These are phyloP conservation scores for Acromyrmex charruanus DNA, from an alignment of 1,140 invertebrate genomes.

Conservation along the genomic window DNA sequence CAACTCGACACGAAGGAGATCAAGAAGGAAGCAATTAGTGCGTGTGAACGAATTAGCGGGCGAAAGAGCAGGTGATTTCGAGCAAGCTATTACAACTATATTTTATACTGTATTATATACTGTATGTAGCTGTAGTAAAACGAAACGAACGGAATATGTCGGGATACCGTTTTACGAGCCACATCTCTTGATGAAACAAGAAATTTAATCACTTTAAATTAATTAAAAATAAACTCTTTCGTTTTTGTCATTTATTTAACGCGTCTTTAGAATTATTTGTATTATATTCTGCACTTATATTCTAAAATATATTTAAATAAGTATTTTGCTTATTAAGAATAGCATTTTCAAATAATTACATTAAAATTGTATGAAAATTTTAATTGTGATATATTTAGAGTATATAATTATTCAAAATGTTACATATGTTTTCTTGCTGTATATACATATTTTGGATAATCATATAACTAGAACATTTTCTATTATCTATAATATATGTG, in stretches of 20 bases:
- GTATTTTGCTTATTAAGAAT: background rate
- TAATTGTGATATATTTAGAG: background rate
- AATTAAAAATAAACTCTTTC: background rate
- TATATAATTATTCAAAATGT: constrained; percentile 22
- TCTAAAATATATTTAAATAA: background rate
- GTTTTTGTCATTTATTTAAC: background rate
- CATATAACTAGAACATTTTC: background rate
- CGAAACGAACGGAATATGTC: constrained; percentile 42
- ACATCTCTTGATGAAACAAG: background rate
- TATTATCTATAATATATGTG: background rate
- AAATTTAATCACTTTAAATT: background rate
- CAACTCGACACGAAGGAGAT: constrained; percentile 45
- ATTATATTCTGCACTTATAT: background rate
- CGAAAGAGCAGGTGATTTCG: constrained; percentile 52
- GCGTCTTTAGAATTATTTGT: background rate
- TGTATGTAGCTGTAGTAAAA: constrained; percentile 1
- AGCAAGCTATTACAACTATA: constrained; percentile 46
- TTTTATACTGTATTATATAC: constrained; percentile 24
- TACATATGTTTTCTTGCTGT: background rate
- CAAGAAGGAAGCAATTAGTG: constrained; percentile 74
- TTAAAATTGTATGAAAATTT: background rate
- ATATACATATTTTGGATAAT: background rate
- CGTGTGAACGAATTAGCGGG: constrained; percentile 71
- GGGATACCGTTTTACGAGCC: constrained; percentile 24
- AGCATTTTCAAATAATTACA: background rate